A percentile compares a stretch with the other conserved stretches of the same genome.
Conservation (phyloP, 1,140 invertebrate species). For the Babylonia areolata region DNA sequence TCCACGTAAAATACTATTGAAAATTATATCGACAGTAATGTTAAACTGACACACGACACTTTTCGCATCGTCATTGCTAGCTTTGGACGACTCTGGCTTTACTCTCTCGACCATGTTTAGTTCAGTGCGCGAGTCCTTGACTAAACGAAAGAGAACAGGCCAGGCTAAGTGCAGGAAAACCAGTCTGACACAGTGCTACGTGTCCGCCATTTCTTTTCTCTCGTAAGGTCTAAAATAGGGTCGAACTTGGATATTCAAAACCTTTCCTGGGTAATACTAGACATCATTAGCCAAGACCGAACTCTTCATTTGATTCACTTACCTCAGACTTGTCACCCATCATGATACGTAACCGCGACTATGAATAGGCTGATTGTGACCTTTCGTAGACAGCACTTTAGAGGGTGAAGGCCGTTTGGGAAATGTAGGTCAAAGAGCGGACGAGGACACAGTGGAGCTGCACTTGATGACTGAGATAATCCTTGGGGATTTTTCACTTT, state of each 20-base stretch:
- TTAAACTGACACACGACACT: no score
- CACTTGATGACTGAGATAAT: no score
- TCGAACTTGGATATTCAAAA: background rate
- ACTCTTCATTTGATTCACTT: background rate
- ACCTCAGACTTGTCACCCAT: slow-evolving; percentile 26
- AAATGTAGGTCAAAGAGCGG: background rate
- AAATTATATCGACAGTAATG: no score
- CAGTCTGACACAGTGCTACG: background rate
- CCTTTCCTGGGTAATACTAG: background rate
- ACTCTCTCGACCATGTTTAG: background rate
- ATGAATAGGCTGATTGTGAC: background rate
- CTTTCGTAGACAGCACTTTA: background rate
- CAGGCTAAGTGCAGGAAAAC: slow-evolving; percentile 12
- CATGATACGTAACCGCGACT: slow-evolving; percentile 4
- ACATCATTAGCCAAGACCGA: no score
- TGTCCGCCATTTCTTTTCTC: background rate
- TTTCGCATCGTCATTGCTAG: background rate
- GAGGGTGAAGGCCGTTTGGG: slow-evolving; percentile 23
- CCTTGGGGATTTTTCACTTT: no score
- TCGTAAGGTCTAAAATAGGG: background rate
- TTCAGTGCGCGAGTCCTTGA: slow-evolving; percentile 18
- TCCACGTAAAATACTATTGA: no score
- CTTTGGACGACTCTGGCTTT: background rate
- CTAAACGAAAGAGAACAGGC: background rate
- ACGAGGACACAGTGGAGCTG: no score